phyloP scores from a whole-genome alignment of 2,888 invertebrate species.

The Caenorhabditis afra region DNA sequence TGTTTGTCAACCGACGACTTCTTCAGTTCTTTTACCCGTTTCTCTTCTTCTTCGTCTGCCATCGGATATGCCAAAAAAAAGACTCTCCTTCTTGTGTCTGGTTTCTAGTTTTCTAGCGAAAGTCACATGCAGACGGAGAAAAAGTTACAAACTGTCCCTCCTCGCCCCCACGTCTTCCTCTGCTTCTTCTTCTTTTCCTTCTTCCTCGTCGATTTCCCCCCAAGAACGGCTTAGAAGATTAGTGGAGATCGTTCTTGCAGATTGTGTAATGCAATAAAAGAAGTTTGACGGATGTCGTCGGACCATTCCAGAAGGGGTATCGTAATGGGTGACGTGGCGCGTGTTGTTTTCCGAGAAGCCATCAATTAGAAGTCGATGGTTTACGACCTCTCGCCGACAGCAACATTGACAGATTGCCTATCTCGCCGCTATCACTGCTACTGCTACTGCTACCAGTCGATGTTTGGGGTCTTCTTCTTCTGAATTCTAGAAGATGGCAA shows the following conservation, averaged over 20 bases:
- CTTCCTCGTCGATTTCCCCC: slow-evolving; percentile 1
- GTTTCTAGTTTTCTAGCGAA: slow-evolving; percentile 32
- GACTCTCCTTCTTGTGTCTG: not conserved
- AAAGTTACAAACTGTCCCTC: slow-evolving; percentile 46
- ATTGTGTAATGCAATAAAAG: slow-evolving; percentile 54
- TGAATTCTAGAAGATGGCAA: slow-evolving; percentile 8
- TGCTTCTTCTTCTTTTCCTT: slow-evolving; percentile 22
- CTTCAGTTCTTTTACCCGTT: slow-evolving; percentile 5
- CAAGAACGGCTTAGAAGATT: slow-evolving; percentile 50
- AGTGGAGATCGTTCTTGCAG: slow-evolving; percentile 25
- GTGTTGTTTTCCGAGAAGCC: slow-evolving; percentile 26
- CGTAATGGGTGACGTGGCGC: slow-evolving; percentile 26
- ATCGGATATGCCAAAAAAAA: slow-evolving; percentile 33
- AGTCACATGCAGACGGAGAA: slow-evolving; percentile 6
- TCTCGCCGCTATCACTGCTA: slow-evolving; percentile 6
- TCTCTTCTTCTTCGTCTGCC: slow-evolving; percentile 17
- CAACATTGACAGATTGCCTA: slow-evolving; percentile 43
- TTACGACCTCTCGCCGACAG: slow-evolving; percentile 33
- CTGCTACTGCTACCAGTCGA: slow-evolving; percentile 1
- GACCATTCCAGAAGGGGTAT: slow-evolving; percentile 24
- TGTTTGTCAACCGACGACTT: slow-evolving; percentile 29
- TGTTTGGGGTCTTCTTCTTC: slow-evolving; percentile 2
- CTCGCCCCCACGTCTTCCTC: slow-evolving; percentile 30
- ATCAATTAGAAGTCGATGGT: slow-evolving; percentile 51
- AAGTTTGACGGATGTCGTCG: not conserved